Conservation (phyloP, 2,888 invertebrate species). For the Lasioglossum malachurum region DNA sequence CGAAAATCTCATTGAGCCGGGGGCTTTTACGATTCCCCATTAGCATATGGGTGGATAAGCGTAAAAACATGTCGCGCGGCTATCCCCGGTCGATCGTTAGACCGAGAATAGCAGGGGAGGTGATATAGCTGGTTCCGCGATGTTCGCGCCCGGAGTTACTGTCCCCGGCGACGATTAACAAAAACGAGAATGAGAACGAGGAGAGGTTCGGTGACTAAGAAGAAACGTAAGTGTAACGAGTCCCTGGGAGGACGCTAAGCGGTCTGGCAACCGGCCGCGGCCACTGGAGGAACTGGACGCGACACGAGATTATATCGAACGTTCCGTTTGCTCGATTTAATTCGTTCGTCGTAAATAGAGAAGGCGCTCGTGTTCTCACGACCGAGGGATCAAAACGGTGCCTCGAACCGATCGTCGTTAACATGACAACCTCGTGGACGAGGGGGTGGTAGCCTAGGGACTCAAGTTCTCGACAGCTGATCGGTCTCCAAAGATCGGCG, state of each 20-base stretch:
- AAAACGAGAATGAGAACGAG: conserved; percentile 21
- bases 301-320: neutral
- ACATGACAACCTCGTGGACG: neutral
- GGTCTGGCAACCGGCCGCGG: conserved; percentile 8
- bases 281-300: conserved; percentile 2
- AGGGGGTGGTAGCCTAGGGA: conserved; percentile 35
- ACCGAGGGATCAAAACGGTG: neutral
- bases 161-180: conserved; percentile 22
- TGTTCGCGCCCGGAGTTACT: conserved; percentile 17
- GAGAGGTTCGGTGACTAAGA: conserved; percentile 12
- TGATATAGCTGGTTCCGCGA: conserved; percentile 23
- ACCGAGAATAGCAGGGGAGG: conserved; percentile 31
- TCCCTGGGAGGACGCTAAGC: neutral
- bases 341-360: conserved; percentile 18
- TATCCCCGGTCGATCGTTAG: conserved; percentile 9
- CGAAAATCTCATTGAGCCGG: neutral
- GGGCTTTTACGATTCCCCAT: neutral
- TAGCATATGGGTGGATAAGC: neutral
- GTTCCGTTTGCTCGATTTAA: conserved; percentile 8
- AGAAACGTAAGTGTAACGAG: conserved; percentile 39
- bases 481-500: neutral
- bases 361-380: conserved; percentile 36
- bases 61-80: conserved; percentile 20
- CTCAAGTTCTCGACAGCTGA: conserved; percentile 45
- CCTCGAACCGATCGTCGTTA: neutral